Evolutionary conservation across 2,113 vertebrate genomes (phyloP).

Genomic region (Ameiurus melas): DNA sequence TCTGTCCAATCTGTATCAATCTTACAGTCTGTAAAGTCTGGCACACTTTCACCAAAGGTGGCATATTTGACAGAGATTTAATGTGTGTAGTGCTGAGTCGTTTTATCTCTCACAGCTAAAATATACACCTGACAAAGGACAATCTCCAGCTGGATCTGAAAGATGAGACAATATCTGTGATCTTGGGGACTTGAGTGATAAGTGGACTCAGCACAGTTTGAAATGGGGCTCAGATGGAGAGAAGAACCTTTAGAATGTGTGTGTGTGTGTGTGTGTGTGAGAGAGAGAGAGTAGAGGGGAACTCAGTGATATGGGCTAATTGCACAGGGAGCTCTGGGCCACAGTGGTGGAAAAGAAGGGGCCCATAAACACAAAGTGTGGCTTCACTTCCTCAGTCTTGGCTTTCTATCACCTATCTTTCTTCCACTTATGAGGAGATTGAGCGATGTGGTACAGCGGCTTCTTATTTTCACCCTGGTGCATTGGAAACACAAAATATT

Average conservation of each 20-base stretch:
- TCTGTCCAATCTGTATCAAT: constrained; percentile 23
- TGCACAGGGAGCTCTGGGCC: constrained; percentile 22
- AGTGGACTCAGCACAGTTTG: constrained; percentile 2
- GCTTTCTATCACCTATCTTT: not conserved
- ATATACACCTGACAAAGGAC: not conserved
- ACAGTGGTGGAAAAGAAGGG: not conserved
- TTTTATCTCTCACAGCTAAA: constrained; percentile 20
- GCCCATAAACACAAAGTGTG: not conserved
- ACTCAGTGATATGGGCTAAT: constrained; percentile 15
- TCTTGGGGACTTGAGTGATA: constrained; percentile 10
- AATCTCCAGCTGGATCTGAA: constrained; percentile 2
- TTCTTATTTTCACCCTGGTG: not conserved
- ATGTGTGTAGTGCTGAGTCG: not conserved
- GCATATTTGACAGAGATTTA: constrained; percentile 17
- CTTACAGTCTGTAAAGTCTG: constrained; percentile 2
- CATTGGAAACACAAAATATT: not conserved
- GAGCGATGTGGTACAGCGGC: not conserved
- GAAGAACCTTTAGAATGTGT: not conserved
- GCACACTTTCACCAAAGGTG: constrained; percentile 4
- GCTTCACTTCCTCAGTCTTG: not conserved
- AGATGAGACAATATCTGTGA: constrained; percentile 14
- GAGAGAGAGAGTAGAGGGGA: not conserved
- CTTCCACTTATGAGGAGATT: not conserved
- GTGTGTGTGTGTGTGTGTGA: constrained; percentile 28
- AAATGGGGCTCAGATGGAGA: constrained; percentile 3